phyloP scores from a whole-genome alignment of 2,113 vertebrate species.

The Brienomyrus brachyistius region DNA sequence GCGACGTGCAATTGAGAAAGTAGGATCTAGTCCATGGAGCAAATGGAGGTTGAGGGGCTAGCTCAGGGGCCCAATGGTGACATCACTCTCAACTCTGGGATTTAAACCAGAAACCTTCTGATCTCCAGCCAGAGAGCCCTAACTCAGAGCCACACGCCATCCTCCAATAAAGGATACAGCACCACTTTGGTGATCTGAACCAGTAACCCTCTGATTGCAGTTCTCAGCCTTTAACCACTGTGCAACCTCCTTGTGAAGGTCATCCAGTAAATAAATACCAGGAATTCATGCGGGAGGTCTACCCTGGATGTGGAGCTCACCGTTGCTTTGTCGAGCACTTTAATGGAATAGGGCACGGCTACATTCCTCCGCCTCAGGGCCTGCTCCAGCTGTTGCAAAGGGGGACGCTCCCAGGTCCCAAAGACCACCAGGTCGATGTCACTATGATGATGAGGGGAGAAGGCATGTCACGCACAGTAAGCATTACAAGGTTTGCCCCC shows the following conservation, averaged over 20 bases:
- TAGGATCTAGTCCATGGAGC: neutral
- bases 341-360: slow-evolving; percentile 88
- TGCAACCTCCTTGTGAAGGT: neutral
- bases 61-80: neutral
- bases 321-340: slow-evolving; percentile 97
- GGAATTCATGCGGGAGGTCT: neutral
- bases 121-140: neutral
- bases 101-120: neutral
- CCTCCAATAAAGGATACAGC: neutral
- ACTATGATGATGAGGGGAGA: slow-evolving; percentile 49
- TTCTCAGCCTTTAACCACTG: neutral
- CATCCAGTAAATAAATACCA: neutral
- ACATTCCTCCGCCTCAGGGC: slow-evolving; percentile 87
- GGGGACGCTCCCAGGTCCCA: slow-evolving; percentile 91
- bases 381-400: slow-evolving; percentile 85
- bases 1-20: neutral
- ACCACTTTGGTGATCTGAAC: neutral
- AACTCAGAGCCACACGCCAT: neutral
- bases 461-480: neutral
- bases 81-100: neutral
- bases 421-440: slow-evolving; percentile 97
- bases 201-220: neutral
- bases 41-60: neutral
- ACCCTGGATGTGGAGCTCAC: slow-evolving; percentile 55
- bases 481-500: neutral